phyloP scores from a whole-genome alignment of 2,888 invertebrate species.

The Punctoribates punctum region DNA sequence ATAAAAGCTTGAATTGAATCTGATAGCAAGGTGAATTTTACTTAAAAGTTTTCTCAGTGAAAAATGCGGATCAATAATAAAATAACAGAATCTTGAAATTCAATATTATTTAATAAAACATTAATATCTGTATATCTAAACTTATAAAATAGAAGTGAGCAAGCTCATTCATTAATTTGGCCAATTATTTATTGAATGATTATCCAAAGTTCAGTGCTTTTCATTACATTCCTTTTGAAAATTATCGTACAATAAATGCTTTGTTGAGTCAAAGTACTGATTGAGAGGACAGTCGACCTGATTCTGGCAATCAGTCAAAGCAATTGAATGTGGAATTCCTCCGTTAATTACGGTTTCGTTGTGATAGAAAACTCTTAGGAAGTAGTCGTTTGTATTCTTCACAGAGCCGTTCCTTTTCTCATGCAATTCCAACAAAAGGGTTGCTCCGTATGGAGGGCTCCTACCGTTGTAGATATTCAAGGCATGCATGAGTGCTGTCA shows the following conservation, averaged over 20 bases:
- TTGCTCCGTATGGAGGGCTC: slow-evolving; percentile 35
- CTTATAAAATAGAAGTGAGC: no score
- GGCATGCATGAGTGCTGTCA: slow-evolving; percentile 30
- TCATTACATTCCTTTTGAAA: not conserved
- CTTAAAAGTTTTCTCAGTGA: no score
- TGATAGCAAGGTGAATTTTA: no score
- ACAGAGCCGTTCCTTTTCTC: not conserved
- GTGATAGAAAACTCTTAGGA: slow-evolving; percentile 1
- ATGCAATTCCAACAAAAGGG: slow-evolving; percentile 40
- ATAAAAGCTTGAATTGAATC: no score
- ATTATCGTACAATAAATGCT: not conserved
- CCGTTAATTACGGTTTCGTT: not conserved
- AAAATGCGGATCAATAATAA: no score
- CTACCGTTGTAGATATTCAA: slow-evolving; percentile 27
- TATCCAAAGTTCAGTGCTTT: no score
- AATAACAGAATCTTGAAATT: no score
- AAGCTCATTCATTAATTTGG: no score
- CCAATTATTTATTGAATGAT: no score
- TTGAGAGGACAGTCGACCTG: not conserved
- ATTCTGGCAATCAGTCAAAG: not conserved
- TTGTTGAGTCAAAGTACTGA: not conserved
- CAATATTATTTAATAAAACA: no score
- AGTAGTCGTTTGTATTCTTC: not conserved
- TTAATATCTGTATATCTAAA: no score
- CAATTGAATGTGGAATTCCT: not conserved